Base-by-base conservation (phyloP, 2,797 vertebrate species). In the Galaxias olidus region DNA sequence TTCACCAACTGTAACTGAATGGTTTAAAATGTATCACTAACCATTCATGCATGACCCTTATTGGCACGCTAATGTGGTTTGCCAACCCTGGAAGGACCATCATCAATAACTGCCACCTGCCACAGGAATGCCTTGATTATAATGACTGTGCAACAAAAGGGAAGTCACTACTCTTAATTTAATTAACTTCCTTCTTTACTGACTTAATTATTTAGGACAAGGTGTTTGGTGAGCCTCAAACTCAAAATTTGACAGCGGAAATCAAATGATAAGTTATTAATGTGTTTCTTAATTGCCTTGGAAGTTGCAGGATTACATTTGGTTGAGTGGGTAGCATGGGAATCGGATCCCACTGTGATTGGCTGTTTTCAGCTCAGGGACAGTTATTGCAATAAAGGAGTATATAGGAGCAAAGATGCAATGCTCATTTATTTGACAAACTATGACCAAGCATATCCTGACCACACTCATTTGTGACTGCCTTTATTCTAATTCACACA, bases 161-260 rank as follows among this genome's bases (percentile, higher is more conserved):
- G 77, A 84, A 79, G 56, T 86, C 83, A 75, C 78, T 79, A 69
- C 60, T 48, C 73, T 82, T 89, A 86, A 90, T 91, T 87, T 66
- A 89, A 92, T 92, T 87, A 90, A 70, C 85, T 79, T 84, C 81
- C 76, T 75, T 85, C 85, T 87, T 85, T 87, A 84, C 87, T 84
- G 84, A 78, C 85, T 59, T 91, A 89, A 92, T 91, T 90, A 86
- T 90, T 91, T 88, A 82, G 89, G 91, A 93, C 91, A 91, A 87
- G 88, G 80, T 69, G 58, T 82, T 87, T 62, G 67, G 73, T 0
- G 51, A 80, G 80, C 76, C 77, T 72, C 20, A 66, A 69, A 69
- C 61, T 50, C 6, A 41, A 56, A 72, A 77, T 77, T 72, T 80
- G 88, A 87, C 59, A 70, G 80, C 78, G 59, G 73, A 73, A 86